A percentile compares a stretch with the other conserved stretches of the same genome.
These are phyloP conservation scores for Chrysolina americana DNA, from an alignment of 2,888 invertebrate genomes.

Conservation along the genomic window DNA sequence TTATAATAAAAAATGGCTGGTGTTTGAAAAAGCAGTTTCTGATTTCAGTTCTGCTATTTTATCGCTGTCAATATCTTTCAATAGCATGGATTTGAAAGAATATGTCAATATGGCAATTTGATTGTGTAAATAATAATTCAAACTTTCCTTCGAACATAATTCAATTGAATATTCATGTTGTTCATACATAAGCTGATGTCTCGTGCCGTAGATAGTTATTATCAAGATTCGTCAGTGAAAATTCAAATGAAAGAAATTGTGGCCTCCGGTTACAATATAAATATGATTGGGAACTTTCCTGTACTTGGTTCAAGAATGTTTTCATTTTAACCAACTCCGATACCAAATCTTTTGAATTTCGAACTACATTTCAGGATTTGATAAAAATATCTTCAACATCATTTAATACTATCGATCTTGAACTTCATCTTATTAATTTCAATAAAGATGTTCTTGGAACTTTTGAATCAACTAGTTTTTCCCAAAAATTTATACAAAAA, in stretches of 20 bases:
- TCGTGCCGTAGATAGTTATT: conserved; percentile 28
- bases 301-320: conserved; percentile 24
- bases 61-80: conserved; percentile 46
- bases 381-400: conserved; percentile 24
- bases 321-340: conserved; percentile 15
- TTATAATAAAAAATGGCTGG: conserved; percentile 43
- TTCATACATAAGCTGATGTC: conserved; percentile 33
- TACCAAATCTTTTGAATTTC: conserved; percentile 1
- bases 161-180: conserved; percentile 31
- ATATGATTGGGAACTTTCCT: conserved; percentile 22
- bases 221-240: conserved; percentile 7
- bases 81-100: conserved; percentile 35
- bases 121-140: neutral
- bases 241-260: conserved; percentile 27
- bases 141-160: conserved; percentile 21
- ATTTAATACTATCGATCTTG: neutral
- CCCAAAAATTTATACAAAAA: conserved; percentile 1
- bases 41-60: conserved; percentile 48
- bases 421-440: neutral
- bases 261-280: conserved; percentile 25
- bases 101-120: conserved; percentile 29
- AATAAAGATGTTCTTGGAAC: neutral
- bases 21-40: conserved; percentile 41
- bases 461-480: conserved; percentile 13
- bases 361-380: conserved; percentile 23